These are phyloP conservation scores for Drosophila bocqueti DNA, from an alignment of 1,140 invertebrate species.

Conservation along the genomic window DNA sequence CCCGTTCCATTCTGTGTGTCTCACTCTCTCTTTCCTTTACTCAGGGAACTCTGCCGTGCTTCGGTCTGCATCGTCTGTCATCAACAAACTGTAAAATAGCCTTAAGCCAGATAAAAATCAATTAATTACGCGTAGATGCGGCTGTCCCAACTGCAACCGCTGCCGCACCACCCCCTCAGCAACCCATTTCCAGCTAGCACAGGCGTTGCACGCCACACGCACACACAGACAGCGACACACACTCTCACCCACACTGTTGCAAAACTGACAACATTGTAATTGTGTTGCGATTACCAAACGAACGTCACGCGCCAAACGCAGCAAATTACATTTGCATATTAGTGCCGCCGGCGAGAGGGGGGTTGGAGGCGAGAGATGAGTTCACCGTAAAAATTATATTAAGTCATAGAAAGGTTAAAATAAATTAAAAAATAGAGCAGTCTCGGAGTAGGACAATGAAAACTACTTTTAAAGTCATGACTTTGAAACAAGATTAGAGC, in stretches of 20 bases:
- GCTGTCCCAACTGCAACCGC: constrained; percentile 42
- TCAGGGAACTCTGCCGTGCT: constrained; percentile 29
- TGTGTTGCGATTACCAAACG: constrained; percentile 81
- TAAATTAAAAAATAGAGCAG: background rate
- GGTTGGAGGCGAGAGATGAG: too few species aligned
- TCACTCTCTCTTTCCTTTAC: background rate
- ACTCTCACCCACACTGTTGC: constrained; percentile 14
- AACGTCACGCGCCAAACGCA: constrained; percentile 81
- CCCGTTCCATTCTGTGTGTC: background rate
- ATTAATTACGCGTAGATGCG: constrained; percentile 83
- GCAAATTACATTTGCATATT: constrained; percentile 84
- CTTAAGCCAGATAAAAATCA: constrained; percentile 84
- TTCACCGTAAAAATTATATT: background rate
- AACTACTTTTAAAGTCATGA: too few species aligned
- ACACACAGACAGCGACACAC: constrained; percentile 12
- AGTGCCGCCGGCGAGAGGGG: constrained; percentile 49
- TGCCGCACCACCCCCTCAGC: constrained; percentile 1
- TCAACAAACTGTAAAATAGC: constrained; percentile 85
- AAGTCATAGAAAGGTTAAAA: background rate
- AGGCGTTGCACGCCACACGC: constrained; percentile 34
- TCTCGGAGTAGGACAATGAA: too few species aligned
- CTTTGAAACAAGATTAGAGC: too few species aligned
- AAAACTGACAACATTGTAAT: constrained; percentile 77
- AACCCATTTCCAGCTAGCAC: background rate
- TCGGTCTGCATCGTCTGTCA: constrained; percentile 82